Percentiles rank a stretch among this genome's conserved stretches.
Evolutionary conservation across 2,888 invertebrate species (phyloP).

Genomic region (Xylocampa areola): DNA sequence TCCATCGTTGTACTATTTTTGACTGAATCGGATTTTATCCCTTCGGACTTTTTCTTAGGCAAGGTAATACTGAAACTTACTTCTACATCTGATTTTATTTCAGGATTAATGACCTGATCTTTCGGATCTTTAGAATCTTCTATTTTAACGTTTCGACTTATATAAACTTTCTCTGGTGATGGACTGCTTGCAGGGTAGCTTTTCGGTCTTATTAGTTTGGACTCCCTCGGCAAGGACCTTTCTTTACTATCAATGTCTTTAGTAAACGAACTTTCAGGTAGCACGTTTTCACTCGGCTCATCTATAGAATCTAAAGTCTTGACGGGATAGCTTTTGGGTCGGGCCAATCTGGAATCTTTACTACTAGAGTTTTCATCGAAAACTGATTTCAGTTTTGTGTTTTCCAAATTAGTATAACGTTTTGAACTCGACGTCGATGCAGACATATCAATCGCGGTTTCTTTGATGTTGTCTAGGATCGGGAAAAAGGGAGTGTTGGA

Average conservation of each 20-base stretch:
- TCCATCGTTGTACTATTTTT: constrained; percentile 53
- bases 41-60: constrained; percentile 75
- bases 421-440: constrained; percentile 59
- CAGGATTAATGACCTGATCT: constrained; percentile 61
- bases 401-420: constrained; percentile 57
- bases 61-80: constrained; percentile 86
- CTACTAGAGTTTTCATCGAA: constrained; percentile 67
- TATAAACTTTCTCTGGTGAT: constrained; percentile 81
- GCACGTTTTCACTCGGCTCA: constrained; percentile 64
- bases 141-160: constrained; percentile 70
- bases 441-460: constrained; percentile 75
- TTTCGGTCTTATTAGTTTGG: constrained; percentile 88
- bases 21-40: constrained; percentile 62
- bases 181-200: constrained; percentile 90
- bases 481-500: constrained; percentile 87
- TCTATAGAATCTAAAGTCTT: constrained; percentile 77
- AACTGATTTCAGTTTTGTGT: constrained; percentile 65
- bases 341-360: constrained; percentile 82
- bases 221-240: constrained; percentile 73
- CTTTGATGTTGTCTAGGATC: constrained; percentile 86
- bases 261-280: constrained; percentile 62
- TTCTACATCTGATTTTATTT: constrained; percentile 79
- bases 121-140: constrained; percentile 69
- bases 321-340: constrained; percentile 91
- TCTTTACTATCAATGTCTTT: constrained; percentile 69